Evolutionary conservation across 2,888 invertebrate species (phyloP).

Genomic region (Kryphioiulus occultus): DNA sequence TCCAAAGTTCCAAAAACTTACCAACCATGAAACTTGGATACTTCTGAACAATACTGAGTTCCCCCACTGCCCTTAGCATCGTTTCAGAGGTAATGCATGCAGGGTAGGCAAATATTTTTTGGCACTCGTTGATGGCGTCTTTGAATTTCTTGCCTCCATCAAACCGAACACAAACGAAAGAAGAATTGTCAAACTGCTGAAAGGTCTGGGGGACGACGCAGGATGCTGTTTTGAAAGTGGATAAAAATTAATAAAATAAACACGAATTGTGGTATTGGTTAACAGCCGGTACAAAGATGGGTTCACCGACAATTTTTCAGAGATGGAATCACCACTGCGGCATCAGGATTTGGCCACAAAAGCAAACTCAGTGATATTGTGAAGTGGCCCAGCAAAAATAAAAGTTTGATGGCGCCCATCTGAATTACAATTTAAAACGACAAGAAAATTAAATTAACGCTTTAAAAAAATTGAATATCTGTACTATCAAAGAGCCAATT

Average conservation of each 20-base stretch:
- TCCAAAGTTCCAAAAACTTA: neutral
- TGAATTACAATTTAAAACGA: neutral
- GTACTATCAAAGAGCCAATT: neutral
- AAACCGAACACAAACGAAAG: neutral
- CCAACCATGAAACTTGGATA: neutral
- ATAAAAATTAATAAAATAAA: too few relatives aligned
- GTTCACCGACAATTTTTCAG: neutral
- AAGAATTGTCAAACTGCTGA: conserved; percentile 31
- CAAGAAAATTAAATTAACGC: neutral
- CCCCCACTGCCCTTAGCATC: neutral
- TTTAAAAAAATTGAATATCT: neutral
- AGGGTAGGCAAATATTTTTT: neutral
- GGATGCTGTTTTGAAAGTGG: neutral
- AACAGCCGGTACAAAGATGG: too few relatives aligned
- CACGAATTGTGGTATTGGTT: too few relatives aligned
- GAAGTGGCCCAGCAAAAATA: neutral
- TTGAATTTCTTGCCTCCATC: neutral
- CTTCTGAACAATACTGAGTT: neutral
- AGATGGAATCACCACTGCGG: neutral
- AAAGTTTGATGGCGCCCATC: neutral
- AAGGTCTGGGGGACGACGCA: neutral
- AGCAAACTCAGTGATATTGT: neutral
- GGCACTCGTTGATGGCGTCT: neutral
- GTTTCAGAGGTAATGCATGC: neutral
- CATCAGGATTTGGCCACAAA: neutral